Conservation (phyloP, 2,888 invertebrate species). For the Stramonita haemastoma region DNA sequence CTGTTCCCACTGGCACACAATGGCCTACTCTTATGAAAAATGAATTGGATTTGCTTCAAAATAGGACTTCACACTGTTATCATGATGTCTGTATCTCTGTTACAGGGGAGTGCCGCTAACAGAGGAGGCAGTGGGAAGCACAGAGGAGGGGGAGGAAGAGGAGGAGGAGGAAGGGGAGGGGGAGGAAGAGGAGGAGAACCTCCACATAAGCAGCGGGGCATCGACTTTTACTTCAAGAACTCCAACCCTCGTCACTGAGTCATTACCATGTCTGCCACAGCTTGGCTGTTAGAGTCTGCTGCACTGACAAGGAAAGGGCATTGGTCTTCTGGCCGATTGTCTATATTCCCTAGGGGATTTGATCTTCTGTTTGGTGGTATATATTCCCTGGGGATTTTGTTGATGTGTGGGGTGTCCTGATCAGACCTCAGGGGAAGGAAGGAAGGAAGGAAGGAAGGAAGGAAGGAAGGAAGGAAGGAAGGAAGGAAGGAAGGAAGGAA, state of each 20-base stretch:
- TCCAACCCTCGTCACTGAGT: conserved; percentile 25
- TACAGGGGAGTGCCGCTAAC: conserved; percentile 13
- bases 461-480: too few relatives aligned
- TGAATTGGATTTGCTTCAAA: neutral
- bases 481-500: too few relatives aligned
- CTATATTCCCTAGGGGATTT: neutral
- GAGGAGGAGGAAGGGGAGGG: conserved; percentile 28
- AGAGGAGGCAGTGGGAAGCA: conserved; percentile 30
- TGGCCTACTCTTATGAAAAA: too few relatives aligned
- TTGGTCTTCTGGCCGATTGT: neutral
- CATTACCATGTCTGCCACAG: too few relatives aligned
- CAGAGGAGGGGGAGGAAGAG: neutral
- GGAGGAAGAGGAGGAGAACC: conserved; percentile 37
- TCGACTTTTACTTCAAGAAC: conserved; percentile 68
- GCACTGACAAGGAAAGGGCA: neutral
- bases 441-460: too few relatives aligned
- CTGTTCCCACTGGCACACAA: too few relatives aligned
- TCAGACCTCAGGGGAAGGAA: too few relatives aligned
- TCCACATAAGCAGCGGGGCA: conserved; percentile 57
- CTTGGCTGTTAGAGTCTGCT: too few relatives aligned
- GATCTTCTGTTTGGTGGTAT: neutral
- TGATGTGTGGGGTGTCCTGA: too few relatives aligned
- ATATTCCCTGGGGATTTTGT: too few relatives aligned
- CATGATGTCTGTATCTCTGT: neutral
- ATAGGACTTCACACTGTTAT: neutral